Percentiles rank a stretch among this genome's conserved stretches.
Evolutionary conservation across 1,140 invertebrate species (phyloP).

Genomic region (Drosophila kikkawai): DNA sequence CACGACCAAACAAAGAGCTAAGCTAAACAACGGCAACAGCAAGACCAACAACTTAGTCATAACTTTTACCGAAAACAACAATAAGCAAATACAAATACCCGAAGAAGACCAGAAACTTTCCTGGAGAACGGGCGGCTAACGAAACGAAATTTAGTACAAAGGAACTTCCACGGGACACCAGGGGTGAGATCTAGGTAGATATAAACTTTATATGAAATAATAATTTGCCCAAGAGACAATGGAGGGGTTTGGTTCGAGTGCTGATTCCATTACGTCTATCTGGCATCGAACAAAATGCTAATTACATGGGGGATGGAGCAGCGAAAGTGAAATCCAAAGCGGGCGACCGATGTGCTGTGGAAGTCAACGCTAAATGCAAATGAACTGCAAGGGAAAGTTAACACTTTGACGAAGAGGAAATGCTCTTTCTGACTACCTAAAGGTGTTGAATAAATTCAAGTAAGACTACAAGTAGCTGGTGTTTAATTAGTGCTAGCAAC

Average conservation of each 20-base stretch:
- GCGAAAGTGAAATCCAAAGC: background rate
- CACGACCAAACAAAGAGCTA: constrained; percentile 45
- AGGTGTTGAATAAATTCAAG: background rate
- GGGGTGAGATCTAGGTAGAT: constrained; percentile 32
- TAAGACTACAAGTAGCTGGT: too few relatives aligned
- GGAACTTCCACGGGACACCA: constrained; percentile 24
- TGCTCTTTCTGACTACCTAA: background rate
- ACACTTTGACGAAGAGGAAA: background rate
- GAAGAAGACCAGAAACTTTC: constrained; percentile 41
- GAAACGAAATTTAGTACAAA: constrained; percentile 38
- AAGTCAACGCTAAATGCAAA: constrained; percentile 71
- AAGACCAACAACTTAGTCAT: constrained; percentile 43
- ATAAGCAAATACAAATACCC: constrained; percentile 53
- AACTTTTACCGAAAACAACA: constrained; percentile 54
- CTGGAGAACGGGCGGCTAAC: constrained; percentile 4
- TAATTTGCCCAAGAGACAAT: constrained; percentile 32
- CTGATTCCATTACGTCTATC: constrained; percentile 35
- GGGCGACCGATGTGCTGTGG: constrained; percentile 47
- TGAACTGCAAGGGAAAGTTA: constrained; percentile 32
- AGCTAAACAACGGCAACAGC: constrained; percentile 49
- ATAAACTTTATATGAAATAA: constrained; percentile 55
- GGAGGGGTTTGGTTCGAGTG: constrained; percentile 15
- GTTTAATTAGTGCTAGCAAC: background rate
- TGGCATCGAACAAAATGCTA: constrained; percentile 44
- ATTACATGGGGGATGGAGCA: constrained; percentile 28